A percentile compares a stretch with the other conserved stretches of the same genome.
Evolutionary conservation across 2,888 invertebrate species (phyloP).

Genomic region (Caenorhabditis doughertyi): DNA sequence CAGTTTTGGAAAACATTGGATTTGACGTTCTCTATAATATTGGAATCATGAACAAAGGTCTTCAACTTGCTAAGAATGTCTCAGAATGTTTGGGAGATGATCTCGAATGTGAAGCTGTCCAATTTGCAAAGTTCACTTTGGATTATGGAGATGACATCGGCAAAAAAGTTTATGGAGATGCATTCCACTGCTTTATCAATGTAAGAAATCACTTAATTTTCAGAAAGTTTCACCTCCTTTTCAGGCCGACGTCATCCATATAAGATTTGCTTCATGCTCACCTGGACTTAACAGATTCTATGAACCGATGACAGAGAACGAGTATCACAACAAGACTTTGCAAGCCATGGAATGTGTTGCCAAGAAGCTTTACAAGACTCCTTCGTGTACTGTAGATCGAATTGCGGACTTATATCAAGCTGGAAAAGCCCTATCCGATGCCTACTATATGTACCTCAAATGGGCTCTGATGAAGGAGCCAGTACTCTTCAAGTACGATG

Average conservation of each 20-base stretch:
- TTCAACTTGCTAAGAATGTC: slow-evolving; percentile 5
- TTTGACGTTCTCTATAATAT: slow-evolving; percentile 19
- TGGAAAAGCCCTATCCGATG: background rate
- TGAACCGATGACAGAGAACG: too few relatives aligned
- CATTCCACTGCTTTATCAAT: slow-evolving; percentile 42
- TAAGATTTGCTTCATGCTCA: too few relatives aligned
- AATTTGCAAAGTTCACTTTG: background rate
- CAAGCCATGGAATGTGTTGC: background rate
- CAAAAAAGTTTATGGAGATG: slow-evolving; percentile 23
- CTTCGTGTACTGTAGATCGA: slow-evolving; percentile 1
- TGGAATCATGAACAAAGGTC: slow-evolving; percentile 22
- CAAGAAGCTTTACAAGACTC: background rate
- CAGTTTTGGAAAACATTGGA: too few relatives aligned
- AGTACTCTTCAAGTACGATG: background rate
- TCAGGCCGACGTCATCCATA: background rate
- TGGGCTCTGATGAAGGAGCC: background rate
- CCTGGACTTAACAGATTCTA: too few relatives aligned
- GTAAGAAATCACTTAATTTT: slow-evolving; percentile 8
- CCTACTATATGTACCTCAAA: background rate
- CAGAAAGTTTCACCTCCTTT: background rate
- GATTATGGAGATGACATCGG: background rate
- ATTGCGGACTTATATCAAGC: slow-evolving; percentile 15
- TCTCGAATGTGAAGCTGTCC: background rate
- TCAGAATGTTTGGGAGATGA: background rate
- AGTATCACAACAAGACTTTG: background rate